phyloP scores from a whole-genome alignment of 1,140 invertebrate genomes.

The Zelostemma sp. region DNA sequence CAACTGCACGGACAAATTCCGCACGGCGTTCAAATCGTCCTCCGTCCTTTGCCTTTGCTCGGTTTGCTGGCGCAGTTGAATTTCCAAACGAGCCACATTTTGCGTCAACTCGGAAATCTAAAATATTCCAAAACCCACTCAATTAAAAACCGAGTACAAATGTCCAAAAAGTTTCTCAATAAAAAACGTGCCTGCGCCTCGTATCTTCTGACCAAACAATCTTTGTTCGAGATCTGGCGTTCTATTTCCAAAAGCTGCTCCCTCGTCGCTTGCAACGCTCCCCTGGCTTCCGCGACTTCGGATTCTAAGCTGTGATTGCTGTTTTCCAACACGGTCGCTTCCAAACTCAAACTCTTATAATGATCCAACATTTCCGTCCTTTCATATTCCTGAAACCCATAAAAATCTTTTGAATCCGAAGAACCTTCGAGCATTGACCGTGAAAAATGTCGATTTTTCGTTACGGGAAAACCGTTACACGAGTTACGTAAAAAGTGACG shows the following conservation, averaged over 20 bases:
- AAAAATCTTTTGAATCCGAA: too few species aligned
- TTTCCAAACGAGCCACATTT: constrained; percentile 70
- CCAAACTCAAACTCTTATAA: constrained; percentile 77
- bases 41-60: constrained; percentile 61
- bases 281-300: constrained; percentile 75
- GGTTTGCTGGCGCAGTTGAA: constrained; percentile 65
- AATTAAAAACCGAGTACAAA: too few species aligned
- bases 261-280: constrained; percentile 69
- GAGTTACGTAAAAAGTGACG: too few species aligned
- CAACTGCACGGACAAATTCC: constrained; percentile 70
- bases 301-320: constrained; percentile 80
- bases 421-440: constrained; percentile 59
- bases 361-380: constrained; percentile 80
- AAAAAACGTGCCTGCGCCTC: constrained; percentile 68
- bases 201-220: constrained; percentile 70
- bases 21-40: constrained; percentile 67
- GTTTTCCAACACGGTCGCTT: constrained; percentile 78
- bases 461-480: not conserved
- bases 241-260: constrained; percentile 72
- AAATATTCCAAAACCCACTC: not conserved
- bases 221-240: constrained; percentile 68
- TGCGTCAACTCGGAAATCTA: constrained; percentile 72
- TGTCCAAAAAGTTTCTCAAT: too few species aligned
- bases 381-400: constrained; percentile 74
- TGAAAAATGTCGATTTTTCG: constrained; percentile 51